Percentiles rank a stretch among this genome's conserved stretches.
Conservation (phyloP, 2,888 invertebrate species). For the Hypolimnas misippus region DNA sequence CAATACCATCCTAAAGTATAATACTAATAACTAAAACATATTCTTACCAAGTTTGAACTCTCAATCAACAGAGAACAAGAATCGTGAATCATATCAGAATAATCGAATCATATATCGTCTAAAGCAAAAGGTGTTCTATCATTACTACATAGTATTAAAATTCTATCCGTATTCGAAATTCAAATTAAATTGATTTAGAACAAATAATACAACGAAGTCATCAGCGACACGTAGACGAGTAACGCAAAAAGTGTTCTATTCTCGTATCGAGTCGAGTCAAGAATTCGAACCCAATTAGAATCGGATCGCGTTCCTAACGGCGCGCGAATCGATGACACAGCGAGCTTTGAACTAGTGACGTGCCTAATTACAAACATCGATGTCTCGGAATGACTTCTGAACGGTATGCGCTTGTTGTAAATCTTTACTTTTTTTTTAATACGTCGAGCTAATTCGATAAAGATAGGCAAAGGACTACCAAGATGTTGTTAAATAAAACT, state of each 20-base stretch:
- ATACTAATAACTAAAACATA: too few species aligned
- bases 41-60: too few species aligned
- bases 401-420: background rate
- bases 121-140: background rate
- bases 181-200: too few species aligned
- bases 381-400: slow-evolving; percentile 3
- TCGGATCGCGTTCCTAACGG: slow-evolving; percentile 67
- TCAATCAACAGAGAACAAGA: too few species aligned
- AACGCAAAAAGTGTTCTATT: slow-evolving; percentile 48
- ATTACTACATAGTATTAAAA: too few species aligned
- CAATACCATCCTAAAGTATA: too few species aligned
- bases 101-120: too few species aligned
- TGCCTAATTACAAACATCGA: slow-evolving; percentile 50
- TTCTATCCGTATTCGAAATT: background rate
- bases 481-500: too few species aligned
- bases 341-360: slow-evolving; percentile 50
- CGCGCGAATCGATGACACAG: slow-evolving; percentile 65
- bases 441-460: background rate
- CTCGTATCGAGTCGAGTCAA: slow-evolving; percentile 49
- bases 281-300: slow-evolving; percentile 70
- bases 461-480: background rate
- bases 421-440: background rate
- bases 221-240: background rate
- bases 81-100: too few species aligned
- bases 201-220: background rate